These are phyloP conservation scores for Zeus faber DNA, from an alignment of 2,113 vertebrate genomes.

Conservation along the genomic window DNA sequence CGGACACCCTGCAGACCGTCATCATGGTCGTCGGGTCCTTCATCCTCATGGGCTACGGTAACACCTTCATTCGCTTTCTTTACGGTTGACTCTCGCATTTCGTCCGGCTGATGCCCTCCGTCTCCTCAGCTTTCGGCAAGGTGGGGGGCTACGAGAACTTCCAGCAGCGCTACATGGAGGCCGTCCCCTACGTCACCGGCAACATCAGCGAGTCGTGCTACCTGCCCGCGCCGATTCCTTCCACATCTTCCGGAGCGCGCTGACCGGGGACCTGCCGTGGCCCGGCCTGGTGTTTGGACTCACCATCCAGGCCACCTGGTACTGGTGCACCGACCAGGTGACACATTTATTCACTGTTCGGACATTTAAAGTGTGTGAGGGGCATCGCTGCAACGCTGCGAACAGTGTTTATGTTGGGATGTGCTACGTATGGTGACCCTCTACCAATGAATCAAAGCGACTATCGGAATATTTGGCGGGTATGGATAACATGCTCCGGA, in stretches of 20 bases:
- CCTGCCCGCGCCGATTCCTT: constrained; percentile 83
- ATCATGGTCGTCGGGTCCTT: constrained; percentile 94
- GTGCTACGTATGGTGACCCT: no score
- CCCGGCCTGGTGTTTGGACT: constrained; percentile 89
- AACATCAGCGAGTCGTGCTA: constrained; percentile 71
- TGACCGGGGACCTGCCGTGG: constrained; percentile 88
- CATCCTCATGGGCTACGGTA: constrained; percentile 91
- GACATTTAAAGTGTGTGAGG: background rate
- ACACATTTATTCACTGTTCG: constrained; percentile 17
- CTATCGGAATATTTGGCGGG: no score
- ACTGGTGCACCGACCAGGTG: constrained; percentile 98
- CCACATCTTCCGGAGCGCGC: constrained; percentile 85
- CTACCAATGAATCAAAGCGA: no score
- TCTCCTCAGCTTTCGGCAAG: constrained; percentile 78
- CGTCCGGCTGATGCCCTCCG: no score
- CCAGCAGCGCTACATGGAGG: constrained; percentile 80
- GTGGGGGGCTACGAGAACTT: constrained; percentile 86
- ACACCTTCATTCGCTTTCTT: constrained; percentile 17
- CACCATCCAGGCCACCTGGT: constrained; percentile 85
- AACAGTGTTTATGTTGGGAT: no score
- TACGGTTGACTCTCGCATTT: no score
- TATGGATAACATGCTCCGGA: no score
- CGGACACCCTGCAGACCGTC: constrained; percentile 89
- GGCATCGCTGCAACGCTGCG: no score
- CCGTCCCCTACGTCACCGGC: constrained; percentile 60